phyloP scores from a whole-genome alignment of 2,888 invertebrate species.

The Eupithecia insigniata region DNA sequence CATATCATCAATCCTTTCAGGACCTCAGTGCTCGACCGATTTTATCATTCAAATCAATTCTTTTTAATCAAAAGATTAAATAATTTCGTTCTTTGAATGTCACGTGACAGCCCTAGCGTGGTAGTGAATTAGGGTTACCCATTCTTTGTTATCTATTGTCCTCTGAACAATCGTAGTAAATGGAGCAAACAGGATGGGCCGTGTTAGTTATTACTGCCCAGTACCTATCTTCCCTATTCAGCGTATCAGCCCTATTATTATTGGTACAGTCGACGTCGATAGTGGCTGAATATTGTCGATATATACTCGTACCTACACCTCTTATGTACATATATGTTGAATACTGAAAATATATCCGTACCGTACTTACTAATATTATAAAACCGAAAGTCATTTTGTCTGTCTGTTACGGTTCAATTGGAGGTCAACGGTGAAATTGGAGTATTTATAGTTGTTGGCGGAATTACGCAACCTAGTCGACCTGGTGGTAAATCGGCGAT shows the following conservation, averaged over 20 bases:
- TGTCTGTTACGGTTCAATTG: too few relatives aligned
- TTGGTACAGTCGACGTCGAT: not conserved
- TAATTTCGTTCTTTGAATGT: not conserved
- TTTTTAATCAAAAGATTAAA: not conserved
- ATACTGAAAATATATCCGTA: too few relatives aligned
- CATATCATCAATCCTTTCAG: too few relatives aligned
- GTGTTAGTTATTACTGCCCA: slow-evolving; percentile 11
- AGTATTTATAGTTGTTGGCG: too few relatives aligned
- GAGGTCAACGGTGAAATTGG: too few relatives aligned
- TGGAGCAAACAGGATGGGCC: slow-evolving; percentile 25
- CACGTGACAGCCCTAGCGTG: not conserved
- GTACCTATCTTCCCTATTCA: not conserved
- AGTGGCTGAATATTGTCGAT: too few relatives aligned
- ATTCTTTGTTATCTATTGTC: slow-evolving; percentile 21
- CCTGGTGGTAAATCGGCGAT: too few relatives aligned
- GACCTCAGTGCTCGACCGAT: not conserved
- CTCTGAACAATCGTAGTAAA: slow-evolving; percentile 19
- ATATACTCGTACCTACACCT: too few relatives aligned
- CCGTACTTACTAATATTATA: too few relatives aligned
- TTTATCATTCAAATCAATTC: not conserved
- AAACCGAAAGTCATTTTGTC: too few relatives aligned
- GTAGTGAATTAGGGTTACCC: slow-evolving; percentile 16
- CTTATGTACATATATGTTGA: too few relatives aligned
- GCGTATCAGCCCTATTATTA: not conserved
- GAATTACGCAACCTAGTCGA: too few relatives aligned